Evolutionary conservation across 2,888 invertebrate genomes (phyloP), one percentile per base, ranked within the genome.

Genomic region (Dorcus parallelipipedus): DNA sequence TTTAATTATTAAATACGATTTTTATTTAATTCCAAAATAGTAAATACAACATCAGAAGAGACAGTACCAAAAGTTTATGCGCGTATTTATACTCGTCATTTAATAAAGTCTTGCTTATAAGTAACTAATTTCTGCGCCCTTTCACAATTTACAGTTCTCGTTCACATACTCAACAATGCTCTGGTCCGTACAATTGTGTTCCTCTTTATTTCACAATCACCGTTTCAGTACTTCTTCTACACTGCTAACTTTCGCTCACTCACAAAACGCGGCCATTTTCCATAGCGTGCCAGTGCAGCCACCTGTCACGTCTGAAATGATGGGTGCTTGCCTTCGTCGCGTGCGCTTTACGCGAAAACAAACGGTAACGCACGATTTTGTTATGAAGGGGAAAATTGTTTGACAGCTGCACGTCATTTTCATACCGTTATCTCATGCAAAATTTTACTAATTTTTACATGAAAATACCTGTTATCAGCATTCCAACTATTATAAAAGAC

Each of bases 281-380:
- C 68, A 69, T 72, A 69, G 76, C 76, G 76, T 77, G 73, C 74
- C 76, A 76, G 75, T 75, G 74, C 67, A 70, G 77, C 78, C 78
- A 78, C 76, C 77, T 77, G 76, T 74, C 76, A 73, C 70, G 71
- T 67, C 72, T 69, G 68, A 71, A 73, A 73, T 72, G 70, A 71
- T 63, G 67, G 65, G 68, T 65, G 66, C 62, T 63, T 64, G 64
- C 64, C 20, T 55, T 54, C 66, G 68, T 71, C 72, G 71, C 69
- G 71, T 71, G 73, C 71, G 71, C 68, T 65, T 67, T 67, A 52
- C 55, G 61, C 70, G 70, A 67, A 60, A 20, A 38, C 58, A 47
- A 60, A 63, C 69, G 69, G 45, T 45, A 45, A 45, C 23, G 14
- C 45, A 45, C 45, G 45, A 45, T 23, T 45, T 45, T 45, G 17